Percentiles rank a stretch among this genome's conserved stretches.
Evolutionary conservation across 2,797 vertebrate genomes (phyloP).

Genomic region (Microctenopoma steveboyesi): DNA sequence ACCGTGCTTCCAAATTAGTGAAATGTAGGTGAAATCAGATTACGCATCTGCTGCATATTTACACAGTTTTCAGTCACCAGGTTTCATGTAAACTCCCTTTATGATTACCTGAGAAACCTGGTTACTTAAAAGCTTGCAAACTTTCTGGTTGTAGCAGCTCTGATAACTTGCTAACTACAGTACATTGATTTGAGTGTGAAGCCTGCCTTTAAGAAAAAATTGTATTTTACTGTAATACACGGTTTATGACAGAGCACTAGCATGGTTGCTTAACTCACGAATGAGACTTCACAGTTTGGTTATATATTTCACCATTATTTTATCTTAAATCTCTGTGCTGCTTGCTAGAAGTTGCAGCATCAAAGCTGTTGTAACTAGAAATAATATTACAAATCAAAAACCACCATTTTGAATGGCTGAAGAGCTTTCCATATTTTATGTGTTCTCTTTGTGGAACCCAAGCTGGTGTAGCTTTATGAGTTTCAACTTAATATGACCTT

Average conservation of each 20-base stretch:
- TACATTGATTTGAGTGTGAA: no score
- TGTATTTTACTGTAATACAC: not conserved
- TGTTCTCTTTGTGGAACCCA: slow-evolving; percentile 15
- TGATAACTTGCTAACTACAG: not conserved
- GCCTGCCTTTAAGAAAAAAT: slow-evolving; percentile 1
- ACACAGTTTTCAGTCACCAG: no score
- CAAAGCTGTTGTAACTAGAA: slow-evolving; percentile 10
- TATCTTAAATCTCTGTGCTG: slow-evolving; percentile 12
- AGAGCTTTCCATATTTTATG: slow-evolving; percentile 10
- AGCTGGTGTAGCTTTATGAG: slow-evolving; percentile 26
- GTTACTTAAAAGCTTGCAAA: no score
- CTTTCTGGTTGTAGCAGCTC: not conserved
- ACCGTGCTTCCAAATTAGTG: no score
- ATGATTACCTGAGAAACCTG: no score
- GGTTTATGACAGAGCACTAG: not conserved
- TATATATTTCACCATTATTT: slow-evolving; percentile 1
- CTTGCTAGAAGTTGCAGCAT: slow-evolving; percentile 12
- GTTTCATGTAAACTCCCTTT: no score
- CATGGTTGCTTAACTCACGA: not conserved
- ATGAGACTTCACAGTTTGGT: not conserved
- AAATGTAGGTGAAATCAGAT: no score
- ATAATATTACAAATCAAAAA: slow-evolving; percentile 7
- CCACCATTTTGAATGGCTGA: slow-evolving; percentile 11
- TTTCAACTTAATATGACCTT: slow-evolving; percentile 56
- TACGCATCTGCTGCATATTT: no score